Evolutionary conservation across 1,140 invertebrate genomes (phyloP).

Genomic region (Aricia agestis): DNA sequence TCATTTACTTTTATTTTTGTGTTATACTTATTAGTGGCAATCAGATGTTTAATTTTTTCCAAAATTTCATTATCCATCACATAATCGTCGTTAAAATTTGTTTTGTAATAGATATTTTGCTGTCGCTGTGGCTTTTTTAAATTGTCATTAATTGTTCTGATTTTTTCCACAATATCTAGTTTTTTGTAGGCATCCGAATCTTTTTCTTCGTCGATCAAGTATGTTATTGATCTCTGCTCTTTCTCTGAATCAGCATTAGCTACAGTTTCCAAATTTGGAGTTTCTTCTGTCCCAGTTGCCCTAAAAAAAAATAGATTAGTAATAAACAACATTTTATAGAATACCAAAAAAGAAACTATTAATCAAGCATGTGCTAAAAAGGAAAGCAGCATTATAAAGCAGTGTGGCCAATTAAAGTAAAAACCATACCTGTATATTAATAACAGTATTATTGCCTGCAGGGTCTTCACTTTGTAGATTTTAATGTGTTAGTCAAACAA

Average conservation of each 20-base stretch:
- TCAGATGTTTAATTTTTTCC: conserved; percentile 55
- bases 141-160: conserved; percentile 54
- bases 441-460: conserved; percentile 10
- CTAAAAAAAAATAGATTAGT: conserved; percentile 23
- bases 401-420: background rate
- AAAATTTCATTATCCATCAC: conserved; percentile 48
- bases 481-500: background rate
- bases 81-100: conserved; percentile 39
- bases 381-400: conserved; percentile 6
- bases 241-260: conserved; percentile 19
- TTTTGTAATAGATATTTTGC: conserved; percentile 39
- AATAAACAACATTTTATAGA: background rate
- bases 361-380: background rate
- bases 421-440: conserved; percentile 9
- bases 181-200: conserved; percentile 34
- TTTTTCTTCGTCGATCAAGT: conserved; percentile 26
- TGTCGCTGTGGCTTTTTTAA: conserved; percentile 45
- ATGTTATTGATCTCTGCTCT: conserved; percentile 43
- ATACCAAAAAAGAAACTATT: background rate
- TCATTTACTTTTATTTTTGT: conserved; percentile 26
- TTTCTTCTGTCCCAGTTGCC: conserved; percentile 16
- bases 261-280: conserved; percentile 11
- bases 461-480: conserved; percentile 2
- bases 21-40: conserved; percentile 50
- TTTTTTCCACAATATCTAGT: conserved; percentile 58